Evolutionary conservation across 2,888 invertebrate genomes (phyloP).

Genomic region (Andrena haemorrhoa): DNA sequence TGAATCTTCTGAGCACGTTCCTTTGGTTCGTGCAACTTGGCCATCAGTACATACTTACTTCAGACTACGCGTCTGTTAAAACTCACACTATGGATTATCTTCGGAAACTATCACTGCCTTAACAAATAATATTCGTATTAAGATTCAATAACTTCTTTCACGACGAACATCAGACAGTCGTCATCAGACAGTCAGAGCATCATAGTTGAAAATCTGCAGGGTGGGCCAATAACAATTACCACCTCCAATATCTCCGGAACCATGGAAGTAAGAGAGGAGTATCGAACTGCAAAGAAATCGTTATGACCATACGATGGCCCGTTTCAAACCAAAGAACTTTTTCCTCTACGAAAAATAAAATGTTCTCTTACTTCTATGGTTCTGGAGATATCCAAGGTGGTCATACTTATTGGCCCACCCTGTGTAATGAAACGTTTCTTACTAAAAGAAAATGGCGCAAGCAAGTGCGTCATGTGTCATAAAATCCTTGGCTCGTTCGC

Average conservation of each 20-base stretch:
- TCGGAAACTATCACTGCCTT: not conserved
- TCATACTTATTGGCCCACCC: no score
- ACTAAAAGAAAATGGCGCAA: not conserved
- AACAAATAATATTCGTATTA: not conserved
- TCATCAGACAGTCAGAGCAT: no score
- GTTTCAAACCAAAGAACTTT: no score
- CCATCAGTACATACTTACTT: not conserved
- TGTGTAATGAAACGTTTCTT: no score
- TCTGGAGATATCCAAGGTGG: no score
- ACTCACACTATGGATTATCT: not conserved
- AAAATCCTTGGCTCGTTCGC: not conserved
- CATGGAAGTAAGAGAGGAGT: no score
- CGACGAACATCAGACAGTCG: conserved; percentile 26
- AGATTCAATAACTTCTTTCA: not conserved
- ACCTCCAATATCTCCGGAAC: no score
- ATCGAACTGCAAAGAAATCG: no score
- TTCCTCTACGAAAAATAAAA: no score
- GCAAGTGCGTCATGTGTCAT: not conserved
- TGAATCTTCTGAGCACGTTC: not conserved
- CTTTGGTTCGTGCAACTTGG: not conserved
- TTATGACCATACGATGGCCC: no score
- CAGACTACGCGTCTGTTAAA: not conserved
- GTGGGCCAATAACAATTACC: not conserved
- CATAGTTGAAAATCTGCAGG: not conserved
- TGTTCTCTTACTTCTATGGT: no score